Evolutionary conservation across 2,113 vertebrate species (phyloP), one percentile per base, ranked within the genome.

Genomic region (Pedetes capensis): DNA sequence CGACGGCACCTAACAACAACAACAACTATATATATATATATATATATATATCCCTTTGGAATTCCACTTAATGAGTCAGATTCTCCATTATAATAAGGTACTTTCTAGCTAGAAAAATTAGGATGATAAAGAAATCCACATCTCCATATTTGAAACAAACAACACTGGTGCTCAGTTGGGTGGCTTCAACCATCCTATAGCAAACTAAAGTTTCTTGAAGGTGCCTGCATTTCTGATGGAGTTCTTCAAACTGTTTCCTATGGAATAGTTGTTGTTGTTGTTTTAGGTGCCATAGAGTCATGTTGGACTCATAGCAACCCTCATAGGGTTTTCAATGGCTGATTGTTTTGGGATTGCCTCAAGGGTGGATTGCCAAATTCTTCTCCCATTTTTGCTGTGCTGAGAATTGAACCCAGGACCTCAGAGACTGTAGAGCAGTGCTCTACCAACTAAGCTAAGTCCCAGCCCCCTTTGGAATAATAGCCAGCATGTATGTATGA

Each of bases 51-150:
- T 44, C 39, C 22, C 51, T 94, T 61, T 79, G 55, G 64, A 95
- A 91, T 83, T 83, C 27, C 18, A 68, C 55, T 86, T 32, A 44
- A 71, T 89, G 83, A 92, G 72, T 47, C 12, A 68, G n/a, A 55
- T 61, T 95, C 61, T 72, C 79, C 27, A 49, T 90, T 72, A 92
- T 34, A 90, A 61, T 55, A 88, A 85, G 57, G 55, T 47, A 55
- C 37, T 89, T 91, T 63, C 42, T 44, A 78, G 59, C 57, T 69
- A 72, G n/a, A n/a, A n/a, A 83, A 64, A 32, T 53, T 75, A 34
- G 82, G 80, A 80, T 42, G 44, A 80, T 81, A 8, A 79, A 81
- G 10, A 49, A 72, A 57, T 61, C 34, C 14, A 51, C 11, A 9
- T 53, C 51, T 79, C 12, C 17, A 16, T 76, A 63, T 80, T 91